Evolutionary conservation across 2,797 vertebrate genomes (phyloP).

Genomic region (Pyrocephalus nanus): DNA sequence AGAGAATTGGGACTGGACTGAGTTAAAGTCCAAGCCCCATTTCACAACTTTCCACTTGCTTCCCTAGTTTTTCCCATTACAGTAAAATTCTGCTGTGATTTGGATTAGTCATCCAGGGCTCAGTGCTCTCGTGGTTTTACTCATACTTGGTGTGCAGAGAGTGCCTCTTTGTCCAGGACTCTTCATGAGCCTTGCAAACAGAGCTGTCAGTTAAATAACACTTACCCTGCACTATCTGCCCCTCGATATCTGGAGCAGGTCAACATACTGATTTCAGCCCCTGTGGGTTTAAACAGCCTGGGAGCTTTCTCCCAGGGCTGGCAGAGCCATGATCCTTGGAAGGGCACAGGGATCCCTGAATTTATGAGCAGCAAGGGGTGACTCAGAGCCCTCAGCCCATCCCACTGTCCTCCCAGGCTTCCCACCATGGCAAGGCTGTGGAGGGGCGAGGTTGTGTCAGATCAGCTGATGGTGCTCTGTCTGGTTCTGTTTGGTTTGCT

Average conservation of each 20-base stretch:
- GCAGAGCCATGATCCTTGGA: background rate
- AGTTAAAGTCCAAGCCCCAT: background rate
- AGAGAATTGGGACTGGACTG: constrained; percentile 8
- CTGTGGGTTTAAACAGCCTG: background rate
- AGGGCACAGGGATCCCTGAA: background rate
- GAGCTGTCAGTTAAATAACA: background rate
- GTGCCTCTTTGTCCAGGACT: background rate
- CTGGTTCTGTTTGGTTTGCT: background rate
- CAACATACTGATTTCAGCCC: background rate
- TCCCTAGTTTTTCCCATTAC: constrained; percentile 64
- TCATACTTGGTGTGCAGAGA: constrained; percentile 38
- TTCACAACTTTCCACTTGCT: constrained; percentile 70
- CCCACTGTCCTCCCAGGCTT: background rate
- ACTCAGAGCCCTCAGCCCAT: background rate
- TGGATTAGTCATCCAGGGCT: constrained; percentile 44
- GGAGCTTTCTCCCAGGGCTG: background rate
- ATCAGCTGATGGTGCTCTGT: background rate
- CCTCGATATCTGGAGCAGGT: background rate
- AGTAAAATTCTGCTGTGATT: constrained; percentile 42
- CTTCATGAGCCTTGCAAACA: background rate
- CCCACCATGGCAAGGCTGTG: accelerated
- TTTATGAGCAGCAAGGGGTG: background rate
- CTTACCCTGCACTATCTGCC: background rate
- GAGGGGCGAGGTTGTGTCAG: background rate
- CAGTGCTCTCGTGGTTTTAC: background rate